Conservation (phyloP, 92 coral and sea anemone genomes). For the Porites divaricata region DNA sequence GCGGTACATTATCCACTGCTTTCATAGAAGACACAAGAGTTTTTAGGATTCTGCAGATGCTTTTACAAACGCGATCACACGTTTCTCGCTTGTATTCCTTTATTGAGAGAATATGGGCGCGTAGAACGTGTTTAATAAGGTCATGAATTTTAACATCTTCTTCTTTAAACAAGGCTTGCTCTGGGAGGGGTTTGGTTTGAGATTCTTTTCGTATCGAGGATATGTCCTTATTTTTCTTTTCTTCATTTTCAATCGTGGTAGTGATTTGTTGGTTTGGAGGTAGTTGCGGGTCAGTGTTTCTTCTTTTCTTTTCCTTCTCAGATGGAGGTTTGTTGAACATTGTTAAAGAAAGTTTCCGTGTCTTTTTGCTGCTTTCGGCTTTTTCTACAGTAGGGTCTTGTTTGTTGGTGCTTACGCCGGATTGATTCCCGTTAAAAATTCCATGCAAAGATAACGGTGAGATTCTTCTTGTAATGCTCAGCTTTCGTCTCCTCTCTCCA, state of each 20-base stretch:
- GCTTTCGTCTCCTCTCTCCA: constrained; percentile 68
- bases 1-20: constrained; percentile 59
- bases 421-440: constrained; percentile 51
- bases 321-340: constrained; percentile 63
- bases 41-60: constrained; percentile 73
- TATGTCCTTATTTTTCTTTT: constrained; percentile 6
- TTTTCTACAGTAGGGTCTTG: constrained; percentile 49
- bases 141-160: constrained; percentile 80
- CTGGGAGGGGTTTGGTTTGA: constrained; percentile 50
- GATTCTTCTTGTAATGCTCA: constrained; percentile 66
- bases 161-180: constrained; percentile 74
- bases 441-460: constrained; percentile 72
- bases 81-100: constrained; percentile 67
- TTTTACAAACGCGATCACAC: constrained; percentile 85
- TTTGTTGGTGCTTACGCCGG: constrained; percentile 33
- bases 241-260: constrained; percentile 20
- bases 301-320: constrained; percentile 64
- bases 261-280: constrained; percentile 35
- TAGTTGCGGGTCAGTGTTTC: constrained; percentile 80
- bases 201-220: constrained; percentile 19
- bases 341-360: constrained; percentile 73
- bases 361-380: constrained; percentile 31
- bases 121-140: constrained; percentile 69
- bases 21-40: constrained; percentile 80
- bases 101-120: constrained; percentile 84